Percentiles rank a stretch among this genome's conserved stretches.
phyloP scores from a whole-genome alignment of 2,888 invertebrate genomes.

The Cancer borealis region DNA sequence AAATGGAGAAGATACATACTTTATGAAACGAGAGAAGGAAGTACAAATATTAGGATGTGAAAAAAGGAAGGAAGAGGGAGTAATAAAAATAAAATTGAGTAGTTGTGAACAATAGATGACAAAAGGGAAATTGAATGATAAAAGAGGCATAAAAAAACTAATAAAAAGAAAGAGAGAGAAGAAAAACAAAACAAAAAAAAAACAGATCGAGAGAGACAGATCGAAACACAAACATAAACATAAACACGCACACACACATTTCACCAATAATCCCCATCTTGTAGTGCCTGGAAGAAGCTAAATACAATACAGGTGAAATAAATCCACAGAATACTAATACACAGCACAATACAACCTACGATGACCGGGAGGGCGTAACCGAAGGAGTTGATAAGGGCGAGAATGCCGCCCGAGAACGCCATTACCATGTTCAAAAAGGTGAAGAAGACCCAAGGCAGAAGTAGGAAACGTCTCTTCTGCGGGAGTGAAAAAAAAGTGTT shows the following conservation, averaged over 20 bases:
- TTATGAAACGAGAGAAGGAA: neutral
- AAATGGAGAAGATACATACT: neutral
- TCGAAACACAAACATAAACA: neutral
- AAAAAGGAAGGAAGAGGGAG: neutral
- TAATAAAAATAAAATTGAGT: neutral
- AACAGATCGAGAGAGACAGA: neutral
- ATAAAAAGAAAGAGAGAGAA: neutral
- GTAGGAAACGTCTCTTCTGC: constrained; percentile 76
- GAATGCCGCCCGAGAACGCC: constrained; percentile 76
- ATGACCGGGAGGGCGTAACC: constrained; percentile 71
- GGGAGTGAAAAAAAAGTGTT: neutral
- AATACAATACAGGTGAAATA: constrained; percentile 77
- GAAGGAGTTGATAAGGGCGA: constrained; percentile 76
- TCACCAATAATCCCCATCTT: constrained; percentile 77
- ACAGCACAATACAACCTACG: constrained; percentile 71
- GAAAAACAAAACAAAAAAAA: too few relatives aligned
- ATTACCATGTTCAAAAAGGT: constrained; percentile 77
- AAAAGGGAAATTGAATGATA: neutral
- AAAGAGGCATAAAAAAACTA: neutral
- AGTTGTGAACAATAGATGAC: neutral
- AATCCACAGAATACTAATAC: constrained; percentile 73
- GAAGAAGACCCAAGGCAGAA: constrained; percentile 77
- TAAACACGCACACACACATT: neutral
- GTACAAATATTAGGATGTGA: neutral
- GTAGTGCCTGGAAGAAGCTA: constrained; percentile 77